Percentiles rank a stretch among this genome's conserved stretches.
phyloP scores from a whole-genome alignment of 1,140 invertebrate species.

The Palaemon carinicauda region DNA sequence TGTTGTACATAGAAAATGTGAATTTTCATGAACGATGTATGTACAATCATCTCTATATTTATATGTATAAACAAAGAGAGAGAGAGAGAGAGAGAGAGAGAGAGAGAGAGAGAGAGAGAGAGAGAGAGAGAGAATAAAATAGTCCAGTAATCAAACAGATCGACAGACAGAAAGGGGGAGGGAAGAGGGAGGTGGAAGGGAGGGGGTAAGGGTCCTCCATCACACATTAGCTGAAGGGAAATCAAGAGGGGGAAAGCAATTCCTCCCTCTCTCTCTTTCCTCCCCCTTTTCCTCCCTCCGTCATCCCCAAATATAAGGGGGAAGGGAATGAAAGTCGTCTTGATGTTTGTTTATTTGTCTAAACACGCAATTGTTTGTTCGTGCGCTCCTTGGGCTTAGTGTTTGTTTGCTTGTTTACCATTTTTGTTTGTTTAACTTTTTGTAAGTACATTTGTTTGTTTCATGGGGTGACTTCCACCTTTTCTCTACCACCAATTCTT shows the following conservation, averaged over 20 bases:
- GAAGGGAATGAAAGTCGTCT: background rate
- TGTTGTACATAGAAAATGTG: too few relatives aligned
- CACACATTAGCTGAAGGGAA: background rate
- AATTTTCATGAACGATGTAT: too few relatives aligned
- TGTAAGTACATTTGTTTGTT: too few relatives aligned
- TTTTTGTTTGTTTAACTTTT: too few relatives aligned
- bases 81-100: background rate
- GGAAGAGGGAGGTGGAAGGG: background rate
- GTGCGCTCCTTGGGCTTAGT: too few relatives aligned
- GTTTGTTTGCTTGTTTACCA: too few relatives aligned
- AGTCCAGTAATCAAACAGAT: background rate
- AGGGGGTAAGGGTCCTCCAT: background rate
- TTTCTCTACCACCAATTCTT: too few relatives aligned
- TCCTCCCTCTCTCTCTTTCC: background rate
- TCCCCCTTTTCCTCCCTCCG: background rate
- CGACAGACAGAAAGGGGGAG: background rate
- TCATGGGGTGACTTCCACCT: too few relatives aligned
- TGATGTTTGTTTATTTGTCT: too few relatives aligned
- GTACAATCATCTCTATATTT: too few relatives aligned
- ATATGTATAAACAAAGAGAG: background rate
- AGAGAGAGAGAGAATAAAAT: slow-evolving; percentile 12
- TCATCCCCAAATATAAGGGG: background rate
- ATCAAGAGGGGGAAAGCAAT: background rate
- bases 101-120: background rate
- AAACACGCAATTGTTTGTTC: too few relatives aligned